Evolutionary conservation across 2,797 vertebrate species (phyloP), one percentile per base, ranked within the genome.

Genomic region (Pipistrellus kuhlii): DNA sequence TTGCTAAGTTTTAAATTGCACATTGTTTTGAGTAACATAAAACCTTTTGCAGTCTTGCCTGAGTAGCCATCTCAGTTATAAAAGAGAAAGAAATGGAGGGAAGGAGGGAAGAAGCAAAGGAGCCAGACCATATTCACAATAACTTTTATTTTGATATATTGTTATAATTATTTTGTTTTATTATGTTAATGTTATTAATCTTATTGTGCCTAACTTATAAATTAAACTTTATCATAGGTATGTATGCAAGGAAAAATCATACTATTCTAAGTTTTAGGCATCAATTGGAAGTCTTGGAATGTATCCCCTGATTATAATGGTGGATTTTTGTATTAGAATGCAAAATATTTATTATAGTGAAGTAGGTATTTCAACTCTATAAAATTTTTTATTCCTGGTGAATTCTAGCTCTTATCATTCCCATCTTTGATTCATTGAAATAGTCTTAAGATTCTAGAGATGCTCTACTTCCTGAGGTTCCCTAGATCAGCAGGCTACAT

Each of bases 391-490:
- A 76, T 44, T 93, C 35, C 20, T 78, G 53, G 30, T 78, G 27
- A 84, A 68, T 90, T 88, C 44, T 69, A 84, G 88, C 46, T 93
- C 53, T 85, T 76, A 44, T 10, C n/a, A 15, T 91, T 91, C 15
- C 38, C 8, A 35, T 91, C n/a, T 94, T 92, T 91, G 41, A 85
- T 38, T 84, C 32, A 84, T 38, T 96, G 41, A 68, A 85, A 35
- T 84, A 66, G 64, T 81, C 73, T 86, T 86, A 64, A 71, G 51
- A 82, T 87, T 93, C n/a, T 66, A 41, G 64, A 87, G 72, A 93
- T 46, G 8, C 75, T 87, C 30, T 46, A 25, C 35, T 90, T 93
- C 17, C 32, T 87, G 77, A 87, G n/a, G 13, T 93, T 87, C 86
- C 9, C 62, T 30, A 90, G 53, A 71, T 93, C 8, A 64, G n/a